A percentile compares a stretch with the other conserved stretches of the same genome.
Evolutionary conservation across 2,888 invertebrate species (phyloP).

Genomic region (Clunio marinus): DNA sequence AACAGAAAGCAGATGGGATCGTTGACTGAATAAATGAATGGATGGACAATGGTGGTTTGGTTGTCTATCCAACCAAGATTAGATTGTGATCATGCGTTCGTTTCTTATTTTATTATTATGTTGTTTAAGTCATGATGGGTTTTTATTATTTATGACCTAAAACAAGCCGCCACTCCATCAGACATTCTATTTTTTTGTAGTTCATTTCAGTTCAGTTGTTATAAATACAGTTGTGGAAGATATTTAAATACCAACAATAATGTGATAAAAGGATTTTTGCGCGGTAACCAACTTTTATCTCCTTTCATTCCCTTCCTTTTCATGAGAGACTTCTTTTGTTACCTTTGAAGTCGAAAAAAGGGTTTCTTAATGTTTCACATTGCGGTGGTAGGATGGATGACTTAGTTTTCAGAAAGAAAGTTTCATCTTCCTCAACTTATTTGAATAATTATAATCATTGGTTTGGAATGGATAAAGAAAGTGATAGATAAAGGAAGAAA

Average conservation of each 20-base stretch:
- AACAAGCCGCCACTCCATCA: conserved; percentile 12
- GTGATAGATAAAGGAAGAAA: too few relatives aligned
- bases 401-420: conserved; percentile 3
- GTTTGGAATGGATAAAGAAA: not conserved
- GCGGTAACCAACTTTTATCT: not conserved
- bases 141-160: conserved; percentile 36
- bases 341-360: not conserved
- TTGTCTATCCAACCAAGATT: not conserved
- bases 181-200: not conserved
- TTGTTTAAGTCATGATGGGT: not conserved
- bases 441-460: conserved; percentile 17
- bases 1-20: conserved; percentile 8
- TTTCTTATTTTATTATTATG: conserved; percentile 29
- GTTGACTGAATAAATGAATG: too few relatives aligned
- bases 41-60: not conserved
- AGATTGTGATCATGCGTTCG: conserved; percentile 33
- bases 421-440: too few relatives aligned
- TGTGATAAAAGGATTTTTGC: conserved; percentile 8
- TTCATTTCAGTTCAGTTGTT: not conserved
- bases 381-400: not conserved
- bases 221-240: not conserved
- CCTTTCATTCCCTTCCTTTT: not conserved
- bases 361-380: conserved; percentile 28
- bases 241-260: too few relatives aligned
- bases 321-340: not conserved